Conservation (phyloP, 2,113 vertebrate species). For the Eclectus roratus region DNA sequence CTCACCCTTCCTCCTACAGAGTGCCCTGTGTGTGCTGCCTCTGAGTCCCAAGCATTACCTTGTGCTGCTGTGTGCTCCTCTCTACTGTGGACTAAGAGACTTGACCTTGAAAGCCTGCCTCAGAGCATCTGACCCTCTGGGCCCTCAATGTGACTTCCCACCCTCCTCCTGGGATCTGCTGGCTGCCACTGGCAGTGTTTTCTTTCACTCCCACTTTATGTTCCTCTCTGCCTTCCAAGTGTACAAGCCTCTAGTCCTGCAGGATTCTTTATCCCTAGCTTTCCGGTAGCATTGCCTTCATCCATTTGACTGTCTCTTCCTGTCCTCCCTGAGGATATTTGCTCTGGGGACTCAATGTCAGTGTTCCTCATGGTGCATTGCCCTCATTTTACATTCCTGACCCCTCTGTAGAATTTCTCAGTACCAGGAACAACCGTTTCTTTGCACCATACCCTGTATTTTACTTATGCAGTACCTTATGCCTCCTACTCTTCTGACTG, state of each 20-base stretch:
- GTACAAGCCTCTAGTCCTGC: not conserved
- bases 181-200: not conserved
- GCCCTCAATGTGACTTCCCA: rapidly evolving
- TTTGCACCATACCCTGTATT: not conserved
- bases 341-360: not conserved
- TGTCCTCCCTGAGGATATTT: not conserved
- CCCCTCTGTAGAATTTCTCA: not conserved
- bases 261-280: not conserved
- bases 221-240: not conserved
- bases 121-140: not conserved
- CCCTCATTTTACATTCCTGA: not conserved
- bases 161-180: not conserved
- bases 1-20: not conserved
- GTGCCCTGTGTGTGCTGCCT: not conserved
- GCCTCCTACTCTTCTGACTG: not conserved
- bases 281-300: not conserved
- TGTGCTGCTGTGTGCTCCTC: too few species aligned
- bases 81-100: not conserved
- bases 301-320: not conserved
- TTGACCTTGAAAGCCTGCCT: not conserved
- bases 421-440: not conserved
- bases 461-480: not conserved
- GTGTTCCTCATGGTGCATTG: not conserved
- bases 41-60: not conserved
- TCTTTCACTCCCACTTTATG: not conserved